Conservation (phyloP, 2,113 vertebrate genomes). For the Ciconia boyciana region DNA sequence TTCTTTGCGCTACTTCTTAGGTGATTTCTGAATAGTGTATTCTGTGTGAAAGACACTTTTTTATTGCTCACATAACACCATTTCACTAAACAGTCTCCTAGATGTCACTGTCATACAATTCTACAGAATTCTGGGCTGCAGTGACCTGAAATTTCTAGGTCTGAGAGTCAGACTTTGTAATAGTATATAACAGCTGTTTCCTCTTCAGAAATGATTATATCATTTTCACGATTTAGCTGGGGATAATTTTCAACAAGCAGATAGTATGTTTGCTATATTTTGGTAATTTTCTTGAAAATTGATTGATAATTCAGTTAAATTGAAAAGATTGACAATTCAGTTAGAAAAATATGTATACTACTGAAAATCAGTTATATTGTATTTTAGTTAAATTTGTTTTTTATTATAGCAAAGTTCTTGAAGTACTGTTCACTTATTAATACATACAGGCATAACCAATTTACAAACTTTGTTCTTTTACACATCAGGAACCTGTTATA, state of each 20-base stretch:
- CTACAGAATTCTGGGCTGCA: background rate
- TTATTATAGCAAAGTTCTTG: background rate
- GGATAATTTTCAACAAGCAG: background rate
- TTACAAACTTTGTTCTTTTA: background rate
- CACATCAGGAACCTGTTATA: background rate
- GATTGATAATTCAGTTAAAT: background rate
- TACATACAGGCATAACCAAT: background rate
- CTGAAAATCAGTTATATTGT: background rate
- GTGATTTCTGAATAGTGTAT: background rate
- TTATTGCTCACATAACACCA: background rate
- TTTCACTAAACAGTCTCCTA: background rate
- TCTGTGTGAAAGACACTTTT: background rate
- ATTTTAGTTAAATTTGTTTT: background rate
- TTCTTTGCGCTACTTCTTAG: background rate
- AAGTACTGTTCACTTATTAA: background rate
- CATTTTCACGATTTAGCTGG: background rate
- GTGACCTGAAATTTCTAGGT: background rate
- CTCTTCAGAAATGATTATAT: background rate
- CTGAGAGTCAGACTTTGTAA: background rate
- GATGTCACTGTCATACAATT: background rate
- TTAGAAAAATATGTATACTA: background rate
- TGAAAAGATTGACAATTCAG: background rate
- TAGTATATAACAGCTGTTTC: background rate
- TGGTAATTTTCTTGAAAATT: background rate
- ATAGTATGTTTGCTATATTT: background rate